phyloP scores from a whole-genome alignment of 2,797 vertebrate genomes.

The Pitangus sulphuratus region DNA sequence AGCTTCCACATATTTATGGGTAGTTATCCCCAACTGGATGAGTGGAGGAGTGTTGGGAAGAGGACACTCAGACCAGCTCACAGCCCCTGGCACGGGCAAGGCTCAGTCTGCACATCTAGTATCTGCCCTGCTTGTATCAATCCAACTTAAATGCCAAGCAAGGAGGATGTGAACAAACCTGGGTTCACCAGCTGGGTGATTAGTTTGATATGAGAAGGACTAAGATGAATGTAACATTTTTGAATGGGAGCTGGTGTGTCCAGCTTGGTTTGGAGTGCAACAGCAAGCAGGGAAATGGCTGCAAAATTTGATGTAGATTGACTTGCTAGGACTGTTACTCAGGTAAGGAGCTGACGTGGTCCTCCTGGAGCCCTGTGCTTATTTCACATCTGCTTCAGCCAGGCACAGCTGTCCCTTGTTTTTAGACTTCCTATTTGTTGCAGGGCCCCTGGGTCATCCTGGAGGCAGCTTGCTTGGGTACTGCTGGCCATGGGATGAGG shows the following conservation, averaged over 20 bases:
- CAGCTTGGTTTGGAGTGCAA: neutral
- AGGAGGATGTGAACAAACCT: neutral
- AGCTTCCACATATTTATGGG: neutral
- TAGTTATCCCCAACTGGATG: neutral
- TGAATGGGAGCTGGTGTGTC: neutral
- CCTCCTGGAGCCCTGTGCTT: neutral
- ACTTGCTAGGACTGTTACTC: neutral
- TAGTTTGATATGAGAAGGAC: neutral
- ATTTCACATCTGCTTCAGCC: neutral
- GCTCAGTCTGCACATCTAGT: neutral
- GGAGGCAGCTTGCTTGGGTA: neutral
- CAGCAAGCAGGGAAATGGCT: neutral
- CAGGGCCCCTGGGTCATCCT: neutral
- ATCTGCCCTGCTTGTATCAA: neutral
- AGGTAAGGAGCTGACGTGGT: neutral
- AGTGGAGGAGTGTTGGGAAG: rapidly evolving
- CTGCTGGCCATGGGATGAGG: neutral
- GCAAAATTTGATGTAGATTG: neutral
- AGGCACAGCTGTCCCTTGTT: neutral
- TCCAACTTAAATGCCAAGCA: neutral
- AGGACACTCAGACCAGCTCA: neutral
- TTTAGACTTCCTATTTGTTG: neutral
- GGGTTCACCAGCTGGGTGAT: neutral
- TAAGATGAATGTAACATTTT: neutral
- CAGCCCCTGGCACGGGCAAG: neutral